Percentiles rank a stretch among this genome's conserved stretches.
phyloP scores from a whole-genome alignment of 2,113 vertebrate species.

The Ochotona curzoniae region DNA sequence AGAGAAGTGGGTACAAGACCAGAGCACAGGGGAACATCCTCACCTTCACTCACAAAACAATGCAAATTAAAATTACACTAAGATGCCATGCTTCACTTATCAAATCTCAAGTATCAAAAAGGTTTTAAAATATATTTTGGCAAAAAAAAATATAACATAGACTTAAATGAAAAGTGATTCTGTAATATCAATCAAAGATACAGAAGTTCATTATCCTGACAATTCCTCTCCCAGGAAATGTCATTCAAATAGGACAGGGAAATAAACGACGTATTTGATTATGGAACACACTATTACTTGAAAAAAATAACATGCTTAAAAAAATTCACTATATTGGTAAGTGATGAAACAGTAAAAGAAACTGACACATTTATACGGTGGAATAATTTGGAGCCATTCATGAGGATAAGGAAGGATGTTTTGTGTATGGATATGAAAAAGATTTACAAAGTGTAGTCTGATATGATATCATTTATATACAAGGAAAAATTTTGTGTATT shows the following conservation, averaged over 20 bases:
- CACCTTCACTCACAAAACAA: neutral
- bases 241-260: neutral
- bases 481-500: neutral
- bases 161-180: neutral
- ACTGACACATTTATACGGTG: neutral
- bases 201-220: neutral
- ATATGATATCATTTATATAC: neutral
- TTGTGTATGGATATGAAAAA: neutral
- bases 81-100: neutral
- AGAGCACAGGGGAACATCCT: neutral
- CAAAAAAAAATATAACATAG: neutral
- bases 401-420: neutral
- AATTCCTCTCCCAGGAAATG: neutral
- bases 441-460: neutral
- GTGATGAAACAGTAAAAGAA: neutral
- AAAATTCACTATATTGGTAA: neutral
- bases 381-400: neutral
- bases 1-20: neutral
- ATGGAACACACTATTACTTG: neutral
- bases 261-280: neutral
- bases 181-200: neutral
- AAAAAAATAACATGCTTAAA: conserved; percentile 11
- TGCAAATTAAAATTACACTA: neutral
- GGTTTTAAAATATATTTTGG: neutral
- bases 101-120: neutral